Base-by-base conservation (phyloP, 2,888 invertebrate species). In the Drosophila infuscata region DNA sequence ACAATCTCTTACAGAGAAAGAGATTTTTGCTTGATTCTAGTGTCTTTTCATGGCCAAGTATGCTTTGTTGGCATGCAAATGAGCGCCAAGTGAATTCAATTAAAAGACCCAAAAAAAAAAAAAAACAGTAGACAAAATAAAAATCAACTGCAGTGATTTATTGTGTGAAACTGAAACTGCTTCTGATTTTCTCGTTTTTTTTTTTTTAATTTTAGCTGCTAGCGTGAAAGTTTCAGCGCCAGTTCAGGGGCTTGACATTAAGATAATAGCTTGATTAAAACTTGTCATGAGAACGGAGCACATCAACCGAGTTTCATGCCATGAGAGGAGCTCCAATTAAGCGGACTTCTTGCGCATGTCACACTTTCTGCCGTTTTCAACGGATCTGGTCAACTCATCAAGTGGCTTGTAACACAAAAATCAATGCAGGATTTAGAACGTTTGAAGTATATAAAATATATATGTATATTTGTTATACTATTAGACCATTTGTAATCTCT, bases 261-360 rank as follows among this genome's bases (percentile, higher is more conserved):
- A 78, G 88, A 86, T 90, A 88, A 85, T 89, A 70, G 78, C 90
- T 85, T 85, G 90, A 90, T 90, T 90, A 88, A 90, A 88, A 81
- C 62, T 88, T 89, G 90, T 89, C 85, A 86, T 89, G 84, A 76
- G 88, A 89, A 88, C 70, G 60, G 60, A 69, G 76, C 53, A 48
- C 32, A 41, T 41, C 36, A 52, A 58, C 49, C 72, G 56, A 62
- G 53, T 56, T 38, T 66, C 61, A 51, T 57, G 68, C 52, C 68
- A 71, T 49, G 53, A 51, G 66, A 41, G 15, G 41, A 84, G 82
- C 74, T 71, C 74, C 83, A 84, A 89, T 84, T 84, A 84, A 89
- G 84, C 76, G 70, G 62, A 66, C 59, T 73, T 53, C 60, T 59
- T 56, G 71, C 51, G 69, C 83, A 49, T 29, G 72, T 56, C 51